Base-by-base conservation (phyloP, 2,113 vertebrate genomes). In the Xenotilapia leptura region DNA sequence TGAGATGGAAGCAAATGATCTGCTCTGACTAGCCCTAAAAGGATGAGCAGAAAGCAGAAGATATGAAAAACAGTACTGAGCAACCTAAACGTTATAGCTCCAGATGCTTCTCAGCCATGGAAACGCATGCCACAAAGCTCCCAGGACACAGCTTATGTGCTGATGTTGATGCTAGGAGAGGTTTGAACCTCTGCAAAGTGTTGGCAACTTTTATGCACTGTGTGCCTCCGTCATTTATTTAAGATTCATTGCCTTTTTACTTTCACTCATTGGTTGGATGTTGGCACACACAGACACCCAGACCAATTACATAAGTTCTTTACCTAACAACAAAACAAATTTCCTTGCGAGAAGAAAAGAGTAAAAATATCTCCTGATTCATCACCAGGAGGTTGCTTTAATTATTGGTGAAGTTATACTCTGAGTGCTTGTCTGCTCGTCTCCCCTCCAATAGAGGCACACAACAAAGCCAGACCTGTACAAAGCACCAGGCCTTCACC, bases 401-500 rank as follows among this genome's bases (percentile, higher is more conserved):
- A 31, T 45, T 85, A 79, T 81, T 79, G 12, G 38, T 10, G 17
- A 28, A 80, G 58, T 84, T 47, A 55, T 33, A 33, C 68, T 36
- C 6, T 7, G 23, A 47, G 77, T 68, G 36, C 62, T 9, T 40
- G 60, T 68, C 33, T 26, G 75, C 51, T 83, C 4, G 23, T 84
- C 81, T 93, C 31, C 45, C 89, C 87, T 89, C 79, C 45, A 68
- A 85, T 85, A 80, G 53, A 70, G 31, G 58, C 54, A 56, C 70
- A 84, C 55, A 91, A 84, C 55, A 91, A 92, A 88, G 77, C 23
- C 31, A 51, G 80, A 45, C 84, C 77, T 82, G 79, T 70, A 82
- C 86, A 89, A 89, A 90, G 84, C 40, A 12, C 68, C 10, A 15
- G 85, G 79, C 88, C 21, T 82, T 84, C 79, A 82, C 82, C 82